These are phyloP conservation scores for Littorina saxatilis DNA, from an alignment of 1,140 invertebrate species.

Conservation along the genomic window DNA sequence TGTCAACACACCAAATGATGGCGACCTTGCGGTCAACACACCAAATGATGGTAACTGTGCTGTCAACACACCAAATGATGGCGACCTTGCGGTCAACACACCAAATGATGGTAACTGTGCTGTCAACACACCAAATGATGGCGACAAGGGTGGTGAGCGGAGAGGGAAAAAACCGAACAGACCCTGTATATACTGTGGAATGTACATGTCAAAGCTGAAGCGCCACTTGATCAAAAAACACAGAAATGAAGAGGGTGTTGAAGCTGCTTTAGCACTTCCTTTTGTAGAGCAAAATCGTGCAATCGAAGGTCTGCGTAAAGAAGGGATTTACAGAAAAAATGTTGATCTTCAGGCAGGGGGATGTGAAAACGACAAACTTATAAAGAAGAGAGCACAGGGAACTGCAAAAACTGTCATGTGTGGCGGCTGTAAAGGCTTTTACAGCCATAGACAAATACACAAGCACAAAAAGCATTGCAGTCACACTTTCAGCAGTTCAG, in stretches of 20 bases:
- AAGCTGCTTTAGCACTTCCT: constrained; percentile 20
- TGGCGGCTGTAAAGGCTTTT: constrained; percentile 38
- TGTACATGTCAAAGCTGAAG: constrained; percentile 7
- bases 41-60: too few species aligned
- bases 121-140: too few species aligned
- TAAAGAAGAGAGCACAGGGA: constrained; percentile 40
- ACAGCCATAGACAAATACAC: constrained; percentile 21
- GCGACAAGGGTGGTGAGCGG: too few species aligned
- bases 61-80: too few species aligned
- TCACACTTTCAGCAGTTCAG: constrained; percentile 4
- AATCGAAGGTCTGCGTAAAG: constrained; percentile 39
- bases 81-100: too few species aligned
- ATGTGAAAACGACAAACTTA: constrained; percentile 13
- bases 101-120: too few species aligned
- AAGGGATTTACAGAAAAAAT: constrained; percentile 44
- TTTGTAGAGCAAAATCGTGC: constrained; percentile 20
- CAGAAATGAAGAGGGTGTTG: constrained; percentile 25
- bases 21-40: too few species aligned
- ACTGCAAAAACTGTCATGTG: constrained; percentile 38
- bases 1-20: too few species aligned
- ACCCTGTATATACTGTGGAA: constrained; percentile 25
- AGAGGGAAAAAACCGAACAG: too few species aligned
- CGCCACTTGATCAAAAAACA: constrained; percentile 41
- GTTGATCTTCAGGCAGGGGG: background rate
- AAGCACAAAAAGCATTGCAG: background rate